Base-by-base conservation (phyloP, 2,888 invertebrate species). In the Apomyelois bistriatella region DNA sequence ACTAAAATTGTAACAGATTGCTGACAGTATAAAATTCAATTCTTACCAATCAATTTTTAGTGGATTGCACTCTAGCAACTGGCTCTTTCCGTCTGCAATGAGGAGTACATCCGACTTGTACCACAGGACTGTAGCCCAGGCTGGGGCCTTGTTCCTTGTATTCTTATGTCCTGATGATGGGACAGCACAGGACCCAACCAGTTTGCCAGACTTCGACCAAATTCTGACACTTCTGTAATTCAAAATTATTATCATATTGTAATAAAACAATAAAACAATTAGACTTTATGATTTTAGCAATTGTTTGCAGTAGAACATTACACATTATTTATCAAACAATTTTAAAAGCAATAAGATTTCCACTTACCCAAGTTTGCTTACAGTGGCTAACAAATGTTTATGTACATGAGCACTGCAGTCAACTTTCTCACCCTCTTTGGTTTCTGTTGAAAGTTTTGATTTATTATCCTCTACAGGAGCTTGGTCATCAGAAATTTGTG, bases 201-300 rank as follows among this genome's bases (percentile, higher is more conserved):
- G 63, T 75, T 93, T 94, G 7, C 92, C 92, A 13, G 92, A 87
- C 55, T 93, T 93, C 38, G 92, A 91, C 94, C 94, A 94, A 54
- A 95, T 88, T 58, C 90, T 91, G 47, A 94, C 79, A 48, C 82
- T 82, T 35, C 93, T 93, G 69, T 46, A 75, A 77, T n/a, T n/a
- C n/a, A n/a, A n/a, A n/a, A n/a, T n/a, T n/a, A n/a, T n/a, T n/a
- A n/a, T n/a, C n/a, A n/a, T n/a, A n/a, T n/a, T n/a, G n/a, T n/a
- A n/a, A n/a, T n/a, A n/a, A n/a, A n/a, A n/a, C n/a, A n/a, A n/a
- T n/a, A n/a, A n/a, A n/a, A n/a, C n/a, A n/a, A n/a, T n/a, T n/a
- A n/a, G n/a, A n/a, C n/a, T n/a, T n/a, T n/a, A n/a, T n/a, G n/a
- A n/a, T n/a, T n/a, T n/a, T n/a, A n/a, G n/a, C n/a, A n/a, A n/a